phyloP scores from a whole-genome alignment of 2,888 invertebrate species.

The Adineta ricciae region DNA sequence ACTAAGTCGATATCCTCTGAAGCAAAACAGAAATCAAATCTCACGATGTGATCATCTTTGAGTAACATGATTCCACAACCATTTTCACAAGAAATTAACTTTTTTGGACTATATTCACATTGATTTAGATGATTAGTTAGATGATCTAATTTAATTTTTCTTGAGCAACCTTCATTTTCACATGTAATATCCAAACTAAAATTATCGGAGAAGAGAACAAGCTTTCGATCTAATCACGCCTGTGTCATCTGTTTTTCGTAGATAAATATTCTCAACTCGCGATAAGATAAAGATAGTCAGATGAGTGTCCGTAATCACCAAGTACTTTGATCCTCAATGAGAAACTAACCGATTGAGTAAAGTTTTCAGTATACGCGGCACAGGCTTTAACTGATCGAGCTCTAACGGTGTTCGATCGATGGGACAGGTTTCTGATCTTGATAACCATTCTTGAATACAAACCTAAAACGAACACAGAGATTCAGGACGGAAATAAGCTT shows the following conservation, averaged over 20 bases:
- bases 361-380: constrained; percentile 82
- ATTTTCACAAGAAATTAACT: constrained; percentile 79
- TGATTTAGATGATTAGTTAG: constrained; percentile 72
- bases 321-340: too few species aligned
- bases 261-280: too few species aligned
- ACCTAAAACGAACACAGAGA: constrained; percentile 45
- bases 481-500: not conserved
- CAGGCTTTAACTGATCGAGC: constrained; percentile 71
- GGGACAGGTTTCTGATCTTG: constrained; percentile 82
- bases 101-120: constrained; percentile 84
- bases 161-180: constrained; percentile 79
- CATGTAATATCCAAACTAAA: constrained; percentile 72
- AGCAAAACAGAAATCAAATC: too few species aligned
- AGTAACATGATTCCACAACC: constrained; percentile 87
- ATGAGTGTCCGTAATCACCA: too few species aligned
- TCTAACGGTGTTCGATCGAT: constrained; percentile 82
- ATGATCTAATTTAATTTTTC: constrained; percentile 72
- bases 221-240: too few species aligned
- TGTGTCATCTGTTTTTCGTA: too few species aligned
- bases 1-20: too few species aligned
- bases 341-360: constrained; percentile 54
- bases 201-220: not conserved
- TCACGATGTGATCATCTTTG: constrained; percentile 66
- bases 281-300: too few species aligned
- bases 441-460: constrained; percentile 89